Base-by-base conservation (phyloP, 2,888 invertebrate species). In the Acleris emargana region DNA sequence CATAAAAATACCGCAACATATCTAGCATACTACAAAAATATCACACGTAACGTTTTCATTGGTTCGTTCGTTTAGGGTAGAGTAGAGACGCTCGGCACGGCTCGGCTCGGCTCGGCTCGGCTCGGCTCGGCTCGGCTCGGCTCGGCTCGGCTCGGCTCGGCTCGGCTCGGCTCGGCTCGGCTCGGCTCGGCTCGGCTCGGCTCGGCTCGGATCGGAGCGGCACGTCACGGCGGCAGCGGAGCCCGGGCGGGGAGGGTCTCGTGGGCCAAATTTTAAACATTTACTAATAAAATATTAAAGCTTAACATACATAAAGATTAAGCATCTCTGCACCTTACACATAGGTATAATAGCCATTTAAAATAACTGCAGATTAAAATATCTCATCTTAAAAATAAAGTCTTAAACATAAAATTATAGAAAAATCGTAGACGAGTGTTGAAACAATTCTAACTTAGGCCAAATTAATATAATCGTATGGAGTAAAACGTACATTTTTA, bases 231-330 rank as follows among this genome's bases (percentile, higher is more conserved):
- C 67, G 69, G 64, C 72, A 74, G 76, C 72, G 73, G 72, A 55
- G 67, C 71, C 73, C 70, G 72, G 78, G 79, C 74, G 83, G 67
- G 76, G 74, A 73, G 76, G 72, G 73, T 71, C 83, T 82, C 82
- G 76, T 77, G 87, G 88, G 89, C 86, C 86, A 80, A 88, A 84
- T 86, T 85, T 88, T 89, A 90, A 89, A 91, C 89, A 92, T 92
- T 91, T 87, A 91, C 89, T 92, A 92, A 92, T 92, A 92, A 92
- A 92, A 92, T 92, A 91, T 92, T 91, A 92, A 91, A 92, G 92
- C 91, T 92, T 92, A 92, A 92, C 92, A 92, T 92, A 92, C 89
- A 92, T 92, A 92, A 92, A 92, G 91, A 91, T 90, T 91, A 91
- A 92, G 92, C 92, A 91, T 92, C 84, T 92, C 91, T 91, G 92